phyloP scores from a whole-genome alignment of 1,140 invertebrate species.

The Wasmannia auropunctata region DNA sequence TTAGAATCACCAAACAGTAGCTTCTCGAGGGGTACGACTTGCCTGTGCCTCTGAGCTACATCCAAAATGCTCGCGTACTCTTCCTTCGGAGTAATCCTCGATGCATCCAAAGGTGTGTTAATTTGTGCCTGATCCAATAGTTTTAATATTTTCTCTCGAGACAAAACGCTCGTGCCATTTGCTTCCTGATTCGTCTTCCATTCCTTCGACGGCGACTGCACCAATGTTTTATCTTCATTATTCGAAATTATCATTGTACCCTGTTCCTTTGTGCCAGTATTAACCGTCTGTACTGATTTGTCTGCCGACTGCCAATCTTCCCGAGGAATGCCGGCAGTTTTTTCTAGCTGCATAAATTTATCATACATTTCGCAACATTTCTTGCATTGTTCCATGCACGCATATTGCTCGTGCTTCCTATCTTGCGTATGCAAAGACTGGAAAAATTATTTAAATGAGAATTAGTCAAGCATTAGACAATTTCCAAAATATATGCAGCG shows the following conservation, averaged over 20 bases:
- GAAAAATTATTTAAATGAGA: conserved; percentile 35
- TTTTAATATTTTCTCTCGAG: conserved; percentile 80
- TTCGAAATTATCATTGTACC: neutral
- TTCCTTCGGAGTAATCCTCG: conserved; percentile 23
- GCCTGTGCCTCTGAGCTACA: conserved; percentile 77
- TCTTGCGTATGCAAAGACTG: conserved; percentile 73
- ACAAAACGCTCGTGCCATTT: conserved; percentile 69
- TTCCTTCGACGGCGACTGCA: neutral
- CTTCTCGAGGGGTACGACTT: conserved; percentile 82
- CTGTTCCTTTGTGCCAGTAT: neutral
- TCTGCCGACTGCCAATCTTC: neutral
- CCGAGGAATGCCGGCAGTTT: neutral
- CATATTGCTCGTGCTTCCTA: conserved; percentile 36
- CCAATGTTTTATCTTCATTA: neutral
- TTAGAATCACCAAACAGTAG: conserved; percentile 81
- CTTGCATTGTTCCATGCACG: neutral
- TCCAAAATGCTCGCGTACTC: conserved; percentile 35
- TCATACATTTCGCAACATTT: conserved; percentile 41
- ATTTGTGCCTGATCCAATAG: conserved; percentile 82
- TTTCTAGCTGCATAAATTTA: neutral
- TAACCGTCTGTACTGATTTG: conserved; percentile 35
- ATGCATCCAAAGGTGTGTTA: conserved; percentile 72
- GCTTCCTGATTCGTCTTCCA: conserved; percentile 9
- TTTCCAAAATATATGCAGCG: neutral
- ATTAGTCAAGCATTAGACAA: conserved; percentile 7